Base-by-base conservation (phyloP, 2,797 vertebrate genomes). In the Danio choprae region DNA sequence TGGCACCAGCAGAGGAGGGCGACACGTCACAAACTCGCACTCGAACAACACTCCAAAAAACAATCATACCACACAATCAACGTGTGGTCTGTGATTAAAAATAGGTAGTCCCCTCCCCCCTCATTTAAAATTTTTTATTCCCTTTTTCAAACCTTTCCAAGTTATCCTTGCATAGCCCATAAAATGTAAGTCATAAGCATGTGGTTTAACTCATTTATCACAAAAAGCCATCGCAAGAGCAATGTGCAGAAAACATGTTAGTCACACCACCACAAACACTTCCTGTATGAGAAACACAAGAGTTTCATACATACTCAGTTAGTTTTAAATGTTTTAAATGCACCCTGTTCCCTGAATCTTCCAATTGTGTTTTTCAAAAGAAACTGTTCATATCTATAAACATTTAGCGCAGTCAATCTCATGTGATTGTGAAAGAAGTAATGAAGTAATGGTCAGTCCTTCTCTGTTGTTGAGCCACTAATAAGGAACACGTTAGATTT, bases 1-100 rank as follows among this genome's bases (percentile, higher is more conserved):
- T 82, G 82, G 81, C 77, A 82, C 75, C 81, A 79, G 51, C 68
- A 77, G 59, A 78, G 68, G 53, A 51, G 69, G 59, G 51, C 55
- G 81, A 86, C 78, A 7, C 11, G 20, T 70, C 46, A 12, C 59
- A 7, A 38, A 56, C 73, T 53, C 13, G 16, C n/a, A 59, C 51
- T 46, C 16, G 65, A 13, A 44, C 13, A 44, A 56, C 51, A 43
- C 67, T 74, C 53, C 84, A 75, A 29, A 46, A 53, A 77, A 53
- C 18, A 71, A 12, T 63, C 22, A 15, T 22, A 3, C 22, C 44
- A 73, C 81, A 75, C 84, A 81, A 79, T 74, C 40, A 62, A 74
- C 41, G 53, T 79, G 53, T 41, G 44, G 59, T 44, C 53, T 82
- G 40, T 82, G 74, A 77, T 56, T 53, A 15, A 65, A 80, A 50